Percentiles rank a stretch among this genome's conserved stretches.
These are phyloP conservation scores for Xestobium rufovillosum DNA, from an alignment of 2,888 invertebrate species.

Conservation along the genomic window DNA sequence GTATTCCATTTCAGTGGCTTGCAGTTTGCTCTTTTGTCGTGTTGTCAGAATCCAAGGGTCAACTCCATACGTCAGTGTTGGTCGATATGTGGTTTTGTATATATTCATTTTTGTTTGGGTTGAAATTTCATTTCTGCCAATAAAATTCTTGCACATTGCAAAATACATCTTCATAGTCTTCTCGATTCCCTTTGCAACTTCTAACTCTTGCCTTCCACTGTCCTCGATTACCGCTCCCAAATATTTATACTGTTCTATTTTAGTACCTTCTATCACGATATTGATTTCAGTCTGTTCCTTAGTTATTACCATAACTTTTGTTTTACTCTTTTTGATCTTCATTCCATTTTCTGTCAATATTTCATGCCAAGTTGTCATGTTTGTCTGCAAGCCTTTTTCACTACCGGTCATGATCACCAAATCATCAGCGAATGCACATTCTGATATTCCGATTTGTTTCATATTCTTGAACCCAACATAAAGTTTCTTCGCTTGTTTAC, in stretches of 20 bases:
- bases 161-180: constrained; percentile 5
- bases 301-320: too few species aligned
- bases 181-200: constrained; percentile 4
- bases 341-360: constrained; percentile 7
- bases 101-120: constrained; percentile 14
- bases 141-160: constrained; percentile 4
- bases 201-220: constrained; percentile 5
- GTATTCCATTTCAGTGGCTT: constrained; percentile 19
- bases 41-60: constrained; percentile 16
- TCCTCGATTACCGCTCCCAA: constrained; percentile 5
- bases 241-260: too few species aligned
- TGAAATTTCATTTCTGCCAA: constrained; percentile 10
- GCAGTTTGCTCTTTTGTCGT: constrained; percentile 16
- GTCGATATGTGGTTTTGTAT: constrained; percentile 16
- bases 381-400: constrained; percentile 2
- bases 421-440: constrained; percentile 6
- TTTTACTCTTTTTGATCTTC: too few species aligned
- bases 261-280: too few species aligned
- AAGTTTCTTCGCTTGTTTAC: neutral
- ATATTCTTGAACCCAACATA: neutral
- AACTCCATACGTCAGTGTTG: constrained; percentile 16
- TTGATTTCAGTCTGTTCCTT: too few species aligned
- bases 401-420: neutral
- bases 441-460: neutral
- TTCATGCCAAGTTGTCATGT: constrained; percentile 5